Evolutionary conservation across 92 coral and sea anemone species (phyloP), one percentile per base, ranked within the genome.

Genomic region (Plumapathes pennacea): DNA sequence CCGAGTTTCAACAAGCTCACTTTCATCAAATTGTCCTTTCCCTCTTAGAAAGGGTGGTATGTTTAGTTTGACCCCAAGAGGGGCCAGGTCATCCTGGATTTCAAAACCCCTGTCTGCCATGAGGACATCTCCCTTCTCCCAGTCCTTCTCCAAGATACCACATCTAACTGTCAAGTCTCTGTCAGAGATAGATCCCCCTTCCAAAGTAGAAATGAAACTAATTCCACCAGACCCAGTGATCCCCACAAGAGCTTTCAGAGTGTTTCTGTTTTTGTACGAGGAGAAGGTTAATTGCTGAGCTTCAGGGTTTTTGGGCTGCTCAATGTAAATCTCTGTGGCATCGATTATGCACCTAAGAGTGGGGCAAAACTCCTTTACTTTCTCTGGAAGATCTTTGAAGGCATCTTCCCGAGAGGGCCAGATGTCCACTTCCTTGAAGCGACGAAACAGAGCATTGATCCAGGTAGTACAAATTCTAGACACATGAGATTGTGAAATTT

Each of bases 21-120:
- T 64, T 44, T 40, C 64, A 53, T 53, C 52, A 53, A 38, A 53
- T 25, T 61, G 78, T 10, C 78, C 70, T 24, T 58, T 46, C 27
- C 38, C 50, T 8, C 49, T 30, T 62, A 60, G 33, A 25, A 71
- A 71, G n/a, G 78, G 78, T 41, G 78, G 70, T 13, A 48, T 49
- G 28, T 57, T 71, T 25, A 71, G 60, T 25, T 50, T 61, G 21
- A 71, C 37, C 36, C 74, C 74, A 25, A 37, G 37, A 17, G 22
- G 26, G 1, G 64, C 52, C 4, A 67, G 57, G 11, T 46, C 58
- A 17, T 20, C 70, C 21, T 60, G 64, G 20, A 69, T 62, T 34
- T 60, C 54, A 30, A 78, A 78, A 18, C 73, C 85, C 25, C 73
- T 29, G 53, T 67, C 71, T 33, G 84, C 77, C 81, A 74, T 74